Evolutionary conservation across 2,888 invertebrate genomes (phyloP).

Genomic region (Cephus sareptanus): DNA sequence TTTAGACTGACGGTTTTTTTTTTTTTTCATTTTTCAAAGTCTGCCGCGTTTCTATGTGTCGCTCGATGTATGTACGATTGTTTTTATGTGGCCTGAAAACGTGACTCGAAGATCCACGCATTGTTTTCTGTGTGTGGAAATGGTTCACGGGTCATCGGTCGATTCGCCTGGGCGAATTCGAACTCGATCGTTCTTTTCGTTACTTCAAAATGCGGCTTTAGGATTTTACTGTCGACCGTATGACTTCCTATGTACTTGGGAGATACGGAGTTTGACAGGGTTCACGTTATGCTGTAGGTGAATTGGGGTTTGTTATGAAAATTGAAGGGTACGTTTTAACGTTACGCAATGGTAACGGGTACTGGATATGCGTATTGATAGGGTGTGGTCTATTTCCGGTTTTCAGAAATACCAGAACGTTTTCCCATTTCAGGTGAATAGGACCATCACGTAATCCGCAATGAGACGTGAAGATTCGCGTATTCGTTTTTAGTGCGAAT

Average conservation of each 20-base stretch:
- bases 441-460: not conserved
- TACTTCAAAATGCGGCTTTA: not conserved
- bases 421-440: not conserved
- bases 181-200: not conserved
- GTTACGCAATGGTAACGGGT: not conserved
- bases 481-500: not conserved
- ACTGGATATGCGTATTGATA: not conserved
- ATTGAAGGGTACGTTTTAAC: no score
- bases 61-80: not conserved
- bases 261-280: not conserved
- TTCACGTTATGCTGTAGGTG: not conserved
- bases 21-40: not conserved
- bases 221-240: not conserved
- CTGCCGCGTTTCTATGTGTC: not conserved
- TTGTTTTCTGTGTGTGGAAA: not conserved
- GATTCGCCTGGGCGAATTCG: not conserved
- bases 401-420: not conserved
- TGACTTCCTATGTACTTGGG: not conserved
- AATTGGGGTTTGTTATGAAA: not conserved
- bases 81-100: not conserved
- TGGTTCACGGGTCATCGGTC: conserved; percentile 4
- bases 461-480: not conserved
- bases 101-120: not conserved
- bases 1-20: not conserved
- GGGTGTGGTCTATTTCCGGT: not conserved